Evolutionary conservation across 1,140 invertebrate species (phyloP).

Genomic region (Aphidius ervi): DNA sequence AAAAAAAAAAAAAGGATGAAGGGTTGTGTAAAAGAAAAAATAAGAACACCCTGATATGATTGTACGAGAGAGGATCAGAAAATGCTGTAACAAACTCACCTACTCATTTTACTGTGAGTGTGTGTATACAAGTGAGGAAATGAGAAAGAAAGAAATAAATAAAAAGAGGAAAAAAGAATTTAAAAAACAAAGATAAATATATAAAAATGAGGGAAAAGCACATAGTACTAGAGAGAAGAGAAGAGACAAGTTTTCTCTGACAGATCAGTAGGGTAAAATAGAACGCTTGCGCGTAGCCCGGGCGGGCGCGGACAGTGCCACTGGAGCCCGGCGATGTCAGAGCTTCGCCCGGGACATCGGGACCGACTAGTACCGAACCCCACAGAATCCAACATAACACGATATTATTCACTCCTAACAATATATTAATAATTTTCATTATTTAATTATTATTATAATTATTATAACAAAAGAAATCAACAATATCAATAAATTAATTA

Average conservation of each 20-base stretch:
- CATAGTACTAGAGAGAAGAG: constrained; percentile 23
- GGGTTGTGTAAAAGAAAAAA: too few relatives aligned
- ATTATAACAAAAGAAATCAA: too few relatives aligned
- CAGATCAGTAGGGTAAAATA: constrained; percentile 32
- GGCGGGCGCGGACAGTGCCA: constrained; percentile 52
- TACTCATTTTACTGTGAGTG: too few relatives aligned
- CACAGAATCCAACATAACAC: constrained; percentile 20
- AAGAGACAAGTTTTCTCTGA: constrained; percentile 31
- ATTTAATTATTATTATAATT: neutral
- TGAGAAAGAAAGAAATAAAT: constrained; percentile 13
- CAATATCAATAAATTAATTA: neutral
- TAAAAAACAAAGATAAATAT: too few relatives aligned
- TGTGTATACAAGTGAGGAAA: constrained; percentile 4
- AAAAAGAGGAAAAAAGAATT: constrained; percentile 11
- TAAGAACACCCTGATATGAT: too few relatives aligned
- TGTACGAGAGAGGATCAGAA: too few relatives aligned
- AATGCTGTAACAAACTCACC: too few relatives aligned
- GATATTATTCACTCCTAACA: constrained; percentile 3
- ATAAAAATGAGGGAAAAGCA: neutral
- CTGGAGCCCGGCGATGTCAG: constrained; percentile 51
- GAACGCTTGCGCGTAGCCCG: constrained; percentile 52
- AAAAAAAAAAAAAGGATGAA: too few relatives aligned
- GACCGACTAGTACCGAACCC: constrained; percentile 35
- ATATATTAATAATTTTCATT: neutral
- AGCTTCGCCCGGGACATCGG: constrained; percentile 54